Conservation (phyloP, 2,888 invertebrate genomes). For the Charanyca ferruginea region DNA sequence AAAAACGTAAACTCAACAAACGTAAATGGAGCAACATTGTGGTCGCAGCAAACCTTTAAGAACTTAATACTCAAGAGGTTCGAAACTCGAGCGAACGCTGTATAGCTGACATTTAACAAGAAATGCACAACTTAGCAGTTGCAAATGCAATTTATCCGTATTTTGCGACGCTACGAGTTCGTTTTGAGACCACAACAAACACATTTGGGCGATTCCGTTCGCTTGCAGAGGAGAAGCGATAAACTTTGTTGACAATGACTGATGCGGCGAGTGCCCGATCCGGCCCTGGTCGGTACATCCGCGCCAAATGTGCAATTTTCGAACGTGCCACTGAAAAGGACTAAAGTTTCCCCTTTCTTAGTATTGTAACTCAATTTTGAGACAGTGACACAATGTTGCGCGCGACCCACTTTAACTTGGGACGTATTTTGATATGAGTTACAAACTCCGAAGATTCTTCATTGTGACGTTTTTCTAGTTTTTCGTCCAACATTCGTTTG, state of each 20-base stretch:
- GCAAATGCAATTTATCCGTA: constrained; percentile 70
- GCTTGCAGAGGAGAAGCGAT: constrained; percentile 70
- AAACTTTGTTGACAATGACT: constrained; percentile 89
- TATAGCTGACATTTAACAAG: constrained; percentile 63
- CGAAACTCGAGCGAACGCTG: constrained; percentile 39
- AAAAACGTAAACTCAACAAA: constrained; percentile 51
- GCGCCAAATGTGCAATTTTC: constrained; percentile 81
- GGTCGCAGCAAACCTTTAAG: constrained; percentile 45
- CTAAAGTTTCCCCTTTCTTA: constrained; percentile 73
- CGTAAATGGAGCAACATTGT: constrained; percentile 53
- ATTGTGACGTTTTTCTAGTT: constrained; percentile 57
- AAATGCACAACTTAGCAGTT: constrained; percentile 71
- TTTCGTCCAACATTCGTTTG: constrained; percentile 8
- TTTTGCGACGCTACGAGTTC: constrained; percentile 66
- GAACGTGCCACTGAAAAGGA: constrained; percentile 77
- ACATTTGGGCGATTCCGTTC: constrained; percentile 80
- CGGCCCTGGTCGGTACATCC: constrained; percentile 62
- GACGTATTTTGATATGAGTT: constrained; percentile 75
- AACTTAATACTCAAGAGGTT: constrained; percentile 63
- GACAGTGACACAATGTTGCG: constrained; percentile 77
- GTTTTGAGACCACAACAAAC: constrained; percentile 82
- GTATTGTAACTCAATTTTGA: constrained; percentile 81
- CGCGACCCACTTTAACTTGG: constrained; percentile 76
- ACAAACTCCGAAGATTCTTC: constrained; percentile 61
- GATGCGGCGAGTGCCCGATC: constrained; percentile 76